A percentile compares a stretch with the other conserved stretches of the same genome.
Evolutionary conservation across 2,797 vertebrate genomes (phyloP).

Genomic region (Ispidina picta): DNA sequence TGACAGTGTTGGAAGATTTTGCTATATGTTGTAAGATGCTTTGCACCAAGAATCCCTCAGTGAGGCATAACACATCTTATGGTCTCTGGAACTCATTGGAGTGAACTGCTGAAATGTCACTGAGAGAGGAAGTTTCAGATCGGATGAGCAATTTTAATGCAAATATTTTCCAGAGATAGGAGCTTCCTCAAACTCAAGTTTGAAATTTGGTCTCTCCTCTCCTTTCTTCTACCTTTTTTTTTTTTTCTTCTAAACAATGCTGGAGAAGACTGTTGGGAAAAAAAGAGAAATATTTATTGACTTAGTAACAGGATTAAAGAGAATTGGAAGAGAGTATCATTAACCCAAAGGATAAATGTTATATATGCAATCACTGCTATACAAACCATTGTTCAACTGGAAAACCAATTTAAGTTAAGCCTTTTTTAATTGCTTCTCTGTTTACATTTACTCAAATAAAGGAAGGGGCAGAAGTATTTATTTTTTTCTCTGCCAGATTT

Average conservation of each 20-base stretch:
- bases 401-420: conserved; percentile 75
- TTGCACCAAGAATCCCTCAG: not conserved
- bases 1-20: not conserved
- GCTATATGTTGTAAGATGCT: not conserved
- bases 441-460: conserved; percentile 69
- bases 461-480: conserved; percentile 55
- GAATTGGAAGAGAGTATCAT: conserved; percentile 64
- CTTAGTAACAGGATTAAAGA: conserved; percentile 67
- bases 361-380: conserved; percentile 53
- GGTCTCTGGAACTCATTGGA: not conserved
- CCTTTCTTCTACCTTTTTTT: not conserved
- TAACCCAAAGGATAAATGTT: conserved; percentile 71
- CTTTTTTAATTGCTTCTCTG: conserved; percentile 72
- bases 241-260: not conserved
- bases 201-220: not conserved
- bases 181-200: not conserved
- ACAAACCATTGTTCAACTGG: conserved; percentile 65
- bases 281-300: conserved; percentile 71
- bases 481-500: conserved; percentile 43
- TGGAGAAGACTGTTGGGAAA: not conserved
- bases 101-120: not conserved
- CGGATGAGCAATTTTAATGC: not conserved
- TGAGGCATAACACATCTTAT: not conserved
- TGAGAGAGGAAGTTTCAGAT: not conserved
- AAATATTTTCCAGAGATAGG: not conserved